Evolutionary conservation across 2,888 invertebrate genomes (phyloP), one percentile per base, ranked within the genome.

Genomic region (Synergus laeviventris): DNA sequence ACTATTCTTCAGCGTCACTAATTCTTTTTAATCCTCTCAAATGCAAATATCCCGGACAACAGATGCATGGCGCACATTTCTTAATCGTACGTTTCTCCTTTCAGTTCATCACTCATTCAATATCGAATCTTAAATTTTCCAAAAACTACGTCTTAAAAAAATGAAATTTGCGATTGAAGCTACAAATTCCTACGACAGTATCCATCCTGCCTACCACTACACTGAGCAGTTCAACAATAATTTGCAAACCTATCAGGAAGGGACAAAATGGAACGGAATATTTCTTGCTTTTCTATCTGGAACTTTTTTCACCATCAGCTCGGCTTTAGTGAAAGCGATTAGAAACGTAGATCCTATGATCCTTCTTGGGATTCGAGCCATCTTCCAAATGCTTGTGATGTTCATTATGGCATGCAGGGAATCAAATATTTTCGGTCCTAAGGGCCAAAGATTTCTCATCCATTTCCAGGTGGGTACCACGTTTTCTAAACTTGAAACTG

Each of bases 271-370:
- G 90, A 86, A 83, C 64, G 92, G 92, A 2, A 87, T 92, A 49
- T 84, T 91, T 54, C 84, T 92, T 60, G 92, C 92, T 0, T 91
- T 92, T 79, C 60, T 92, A 9, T 92, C 92, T 2, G 92, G 92
- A 16, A 90, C 91, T n/a, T 92, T 91, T 83, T 92, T 92, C 81
- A 92, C 92, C 1, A 84, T 92, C 16, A 91, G 91, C 79, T 90
- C 92, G 1, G 89, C 91, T 12, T 87, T 91, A 49, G 91, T 92
- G 2, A 92, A 92, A 83, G 91, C 89, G 14, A 81, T 92, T 0
- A 87, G 86, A 73, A 89, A 89, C 80, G 89, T 92, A 4, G 90
- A 92, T 80, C 92, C 92, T 2, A 91, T 92, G 91, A 89, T 91
- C 76, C 83, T 92, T 61, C 86, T 92, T 24, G 88, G 88, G 1